Evolutionary conservation across 2,113 vertebrate species (phyloP), one percentile per base, ranked within the genome.

Genomic region (Noctilio leporinus): DNA sequence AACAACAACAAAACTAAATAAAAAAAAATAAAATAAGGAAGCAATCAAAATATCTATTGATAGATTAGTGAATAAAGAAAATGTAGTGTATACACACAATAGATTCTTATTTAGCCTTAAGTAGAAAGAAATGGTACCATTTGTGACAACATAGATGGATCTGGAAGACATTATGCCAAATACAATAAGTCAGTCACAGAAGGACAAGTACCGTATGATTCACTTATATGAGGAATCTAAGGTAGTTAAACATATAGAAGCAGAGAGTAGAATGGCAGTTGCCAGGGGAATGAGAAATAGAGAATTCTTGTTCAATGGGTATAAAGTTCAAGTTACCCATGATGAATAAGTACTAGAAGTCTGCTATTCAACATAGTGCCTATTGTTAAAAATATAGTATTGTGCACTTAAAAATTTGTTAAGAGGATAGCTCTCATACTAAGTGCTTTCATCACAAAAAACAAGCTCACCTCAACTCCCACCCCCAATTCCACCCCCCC

Each of bases 401-500:
- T 7, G 5, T 67, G 38, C 10, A 38, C 57, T 76, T 64, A 84
- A 92, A 69, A 65, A 10, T 64, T 75, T 70, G 30, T 53, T 76
- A 59, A 30, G 10, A 70, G 28, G 43, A 49, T 82, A 49, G 24
- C 14, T 45, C 22, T 82, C 26, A 62, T 72, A 16, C 53, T 83
- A 90, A 35, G 35, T 30, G 51, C 47, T 81, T 10, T 55, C 10
- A 53, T 62, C 15, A 76, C 15, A 53, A n/a, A 84, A 69, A 90
- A 17, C 49, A 80, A 51, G n/a, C 28, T 33, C 30, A 7, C 3
- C 57, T 2, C 30, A 59, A 30, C 30, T 11, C 12, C 2, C 38
- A 26, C 1, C 7, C 0, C 12, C 2, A 28, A 26, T 1, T 4
- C 0, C 1, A 2, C 6, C 3, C 26, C 12, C 4, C 0, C 17